These are phyloP conservation scores for Eupelmus urozonus DNA, from an alignment of 2,888 invertebrate species.

Conservation along the genomic window DNA sequence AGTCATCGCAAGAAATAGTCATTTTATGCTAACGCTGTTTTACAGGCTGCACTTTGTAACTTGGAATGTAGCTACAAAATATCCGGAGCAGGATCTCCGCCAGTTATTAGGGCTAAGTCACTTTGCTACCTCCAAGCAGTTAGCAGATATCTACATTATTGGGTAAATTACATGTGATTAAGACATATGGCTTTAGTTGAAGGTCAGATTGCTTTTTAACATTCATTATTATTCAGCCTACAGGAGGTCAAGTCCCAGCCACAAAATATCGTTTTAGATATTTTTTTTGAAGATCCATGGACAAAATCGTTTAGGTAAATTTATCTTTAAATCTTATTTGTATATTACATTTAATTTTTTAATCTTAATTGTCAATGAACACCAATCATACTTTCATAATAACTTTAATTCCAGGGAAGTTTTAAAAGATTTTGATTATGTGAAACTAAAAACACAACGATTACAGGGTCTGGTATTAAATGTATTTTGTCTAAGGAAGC, in stretches of 20 bases:
- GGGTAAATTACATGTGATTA: constrained; percentile 79
- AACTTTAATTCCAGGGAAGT: constrained; percentile 79
- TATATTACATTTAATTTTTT: not conserved
- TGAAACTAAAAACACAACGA: constrained; percentile 88
- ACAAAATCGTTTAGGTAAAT: constrained; percentile 82
- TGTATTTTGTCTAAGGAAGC: constrained; percentile 87
- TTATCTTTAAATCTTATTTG: not conserved
- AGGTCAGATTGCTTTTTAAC: constrained; percentile 39
- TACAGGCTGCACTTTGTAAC: constrained; percentile 89
- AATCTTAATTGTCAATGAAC: not conserved
- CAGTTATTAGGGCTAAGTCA: constrained; percentile 84
- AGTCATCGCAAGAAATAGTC: not conserved
- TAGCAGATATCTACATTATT: constrained; percentile 91
- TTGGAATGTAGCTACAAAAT: constrained; percentile 93
- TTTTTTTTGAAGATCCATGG: constrained; percentile 92
- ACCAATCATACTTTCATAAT: not conserved
- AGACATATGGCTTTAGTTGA: constrained; percentile 12
- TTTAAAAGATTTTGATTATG: constrained; percentile 84
- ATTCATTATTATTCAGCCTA: constrained; percentile 78
- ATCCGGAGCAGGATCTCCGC: constrained; percentile 86
- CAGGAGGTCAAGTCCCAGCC: constrained; percentile 95
- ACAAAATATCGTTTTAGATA: constrained; percentile 89
- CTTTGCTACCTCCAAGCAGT: constrained; percentile 77
- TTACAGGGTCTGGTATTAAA: constrained; percentile 91
- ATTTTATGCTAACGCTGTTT: constrained; percentile 61